Evolutionary conservation across 92 coral and sea anemone genomes (phyloP), one percentile per base, ranked within the genome.

Genomic region (Galaxea fascicularis): DNA sequence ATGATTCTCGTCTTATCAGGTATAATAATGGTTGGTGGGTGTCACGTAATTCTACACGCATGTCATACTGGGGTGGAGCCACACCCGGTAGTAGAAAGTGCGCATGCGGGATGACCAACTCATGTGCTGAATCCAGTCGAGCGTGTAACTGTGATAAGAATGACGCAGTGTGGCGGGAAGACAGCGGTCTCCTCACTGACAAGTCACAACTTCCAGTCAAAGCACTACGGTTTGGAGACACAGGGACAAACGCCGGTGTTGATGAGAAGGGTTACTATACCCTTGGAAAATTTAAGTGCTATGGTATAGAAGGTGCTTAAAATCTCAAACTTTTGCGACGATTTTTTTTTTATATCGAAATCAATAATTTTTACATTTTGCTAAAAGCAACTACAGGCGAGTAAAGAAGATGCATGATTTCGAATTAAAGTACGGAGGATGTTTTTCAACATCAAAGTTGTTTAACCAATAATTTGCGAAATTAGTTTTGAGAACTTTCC

Each of bases 71-170:
- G 91, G 84, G 91, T 24, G 88, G 84, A 54, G 79, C 88, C 18
- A 46, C 84, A 26, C 79, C 49, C 41, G 71, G 18, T 18, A 85
- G 90, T 57, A 59, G 51, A 82, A 35, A 35, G 83, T 92, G 95
- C 80, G 88, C 89, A 62, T 92, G 95, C 82, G 92, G 84, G 52
- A 77, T 83, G 79, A 73, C 86, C 54, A 65, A 73, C 52, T 71
- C 80, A 10, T 87, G 91, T 21, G 76, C 70, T 11, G 30, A 41
- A 20, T 45, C 82, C 17, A 6, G 29, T 39, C 10, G 54, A 29
- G 41, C 3, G 27, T 89, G 89, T 27, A 77, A 89, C 65, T 89
- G 92, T 76, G 92, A 85, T 46, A 78, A 14, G 51, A 77, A 84
- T 22, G 92, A 85, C 39, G 21, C 4, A 18, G 68, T 39, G 25